phyloP scores from a whole-genome alignment of 2,797 vertebrate species.

The Xenopus petersii region DNA sequence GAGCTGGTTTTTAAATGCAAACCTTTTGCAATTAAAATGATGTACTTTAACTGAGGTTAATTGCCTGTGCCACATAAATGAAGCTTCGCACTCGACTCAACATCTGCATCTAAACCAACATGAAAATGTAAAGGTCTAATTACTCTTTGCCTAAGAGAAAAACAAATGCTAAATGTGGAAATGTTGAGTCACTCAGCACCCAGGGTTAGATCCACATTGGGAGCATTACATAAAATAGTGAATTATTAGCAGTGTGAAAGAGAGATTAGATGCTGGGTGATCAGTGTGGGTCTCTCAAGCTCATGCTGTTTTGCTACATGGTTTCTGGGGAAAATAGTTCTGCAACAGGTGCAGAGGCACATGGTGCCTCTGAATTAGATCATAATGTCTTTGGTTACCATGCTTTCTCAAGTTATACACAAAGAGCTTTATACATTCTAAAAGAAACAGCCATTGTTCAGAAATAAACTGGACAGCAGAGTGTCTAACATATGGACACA shows the following conservation, averaged over 20 bases:
- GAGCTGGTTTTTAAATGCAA: slow-evolving; percentile 25
- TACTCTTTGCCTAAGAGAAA: slow-evolving; percentile 3
- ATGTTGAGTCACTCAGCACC: slow-evolving; percentile 3
- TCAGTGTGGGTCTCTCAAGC: no score
- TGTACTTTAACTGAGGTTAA: slow-evolving; percentile 42
- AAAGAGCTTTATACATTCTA: no score
- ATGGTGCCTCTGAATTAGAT: no score
- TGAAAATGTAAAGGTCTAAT: slow-evolving; percentile 14
- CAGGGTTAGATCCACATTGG: not conserved
- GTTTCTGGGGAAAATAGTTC: no score
- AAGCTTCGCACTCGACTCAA: slow-evolving; percentile 13
- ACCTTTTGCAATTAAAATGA: slow-evolving; percentile 36
- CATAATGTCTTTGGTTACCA: no score
- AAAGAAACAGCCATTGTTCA: no score
- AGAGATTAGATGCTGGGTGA: not conserved
- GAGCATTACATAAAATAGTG: not conserved
- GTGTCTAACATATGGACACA: no score
- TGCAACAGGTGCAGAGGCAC: no score
- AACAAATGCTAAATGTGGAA: slow-evolving; percentile 3
- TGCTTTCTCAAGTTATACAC: no score
- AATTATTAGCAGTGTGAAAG: not conserved
- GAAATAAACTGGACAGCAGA: no score
- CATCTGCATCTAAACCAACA: slow-evolving; percentile 31
- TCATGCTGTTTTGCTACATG: no score
- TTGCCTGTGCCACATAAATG: slow-evolving; percentile 27